Conservation (phyloP, 2,797 vertebrate genomes). For the Oophaga sylvatica region DNA sequence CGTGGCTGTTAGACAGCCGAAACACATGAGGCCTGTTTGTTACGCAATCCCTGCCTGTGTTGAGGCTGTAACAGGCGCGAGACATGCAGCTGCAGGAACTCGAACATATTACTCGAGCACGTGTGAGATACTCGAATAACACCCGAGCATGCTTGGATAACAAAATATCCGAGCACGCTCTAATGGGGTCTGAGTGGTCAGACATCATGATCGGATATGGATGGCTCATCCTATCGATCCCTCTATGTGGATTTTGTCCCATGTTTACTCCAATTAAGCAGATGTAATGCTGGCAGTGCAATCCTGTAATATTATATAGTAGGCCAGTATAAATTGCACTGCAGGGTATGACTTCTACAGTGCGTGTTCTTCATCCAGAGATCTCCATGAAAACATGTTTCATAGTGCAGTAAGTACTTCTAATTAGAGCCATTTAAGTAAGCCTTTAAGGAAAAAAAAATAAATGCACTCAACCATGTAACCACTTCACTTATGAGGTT, state of each 20-base stretch:
- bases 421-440: slow-evolving; percentile 51
- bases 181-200: background rate
- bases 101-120: no score
- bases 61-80: no score
- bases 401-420: slow-evolving; percentile 29
- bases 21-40: no score
- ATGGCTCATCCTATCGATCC: background rate
- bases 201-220: background rate
- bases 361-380: background rate
- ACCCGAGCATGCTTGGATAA: no score
- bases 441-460: slow-evolving; percentile 39
- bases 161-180: no score
- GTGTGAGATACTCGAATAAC: no score
- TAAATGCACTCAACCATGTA: slow-evolving; percentile 58
- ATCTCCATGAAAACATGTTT: slow-evolving; percentile 29
- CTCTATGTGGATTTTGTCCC: background rate
- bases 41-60: no score
- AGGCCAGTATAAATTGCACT: background rate
- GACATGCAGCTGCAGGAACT: no score
- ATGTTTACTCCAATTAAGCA: background rate
- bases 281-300: background rate
- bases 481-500: slow-evolving; percentile 35
- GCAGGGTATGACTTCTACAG: background rate
- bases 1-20: no score
- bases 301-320: background rate